Conservation (phyloP, 2,888 invertebrate genomes). For the Siphlonurus alternatus region DNA sequence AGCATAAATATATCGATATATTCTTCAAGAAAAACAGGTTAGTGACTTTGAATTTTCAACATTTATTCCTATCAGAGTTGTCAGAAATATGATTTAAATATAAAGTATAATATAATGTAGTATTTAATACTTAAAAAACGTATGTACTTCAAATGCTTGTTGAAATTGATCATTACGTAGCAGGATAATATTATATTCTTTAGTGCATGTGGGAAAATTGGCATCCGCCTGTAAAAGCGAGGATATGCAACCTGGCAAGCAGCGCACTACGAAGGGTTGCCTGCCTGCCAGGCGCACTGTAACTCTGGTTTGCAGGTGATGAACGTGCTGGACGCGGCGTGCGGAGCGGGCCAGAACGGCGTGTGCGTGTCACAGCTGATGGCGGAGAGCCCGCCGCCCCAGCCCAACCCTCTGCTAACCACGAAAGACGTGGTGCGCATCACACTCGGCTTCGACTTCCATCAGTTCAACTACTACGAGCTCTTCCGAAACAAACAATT, state of each 20-base stretch:
- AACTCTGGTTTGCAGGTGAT: conserved; percentile 9
- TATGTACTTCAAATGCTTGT: too few species aligned
- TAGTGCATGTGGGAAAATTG: too few species aligned
- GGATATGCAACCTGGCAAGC: not conserved
- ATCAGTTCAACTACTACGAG: not conserved
- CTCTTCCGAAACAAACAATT: not conserved
- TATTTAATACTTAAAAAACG: too few species aligned
- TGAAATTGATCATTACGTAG: too few species aligned
- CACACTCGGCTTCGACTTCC: conserved; percentile 11
- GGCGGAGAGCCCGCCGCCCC: not conserved
- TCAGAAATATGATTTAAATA: too few species aligned
- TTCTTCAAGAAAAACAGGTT: too few species aligned
- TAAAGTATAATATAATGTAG: too few species aligned
- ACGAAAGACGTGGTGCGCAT: conserved; percentile 7
- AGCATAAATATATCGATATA: too few species aligned
- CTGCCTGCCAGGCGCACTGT: not conserved
- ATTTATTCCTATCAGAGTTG: too few species aligned
- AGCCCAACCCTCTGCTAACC: conserved; percentile 1
- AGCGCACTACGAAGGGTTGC: not conserved
- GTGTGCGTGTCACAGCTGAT: conserved; percentile 9
- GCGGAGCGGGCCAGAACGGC: conserved; percentile 4
- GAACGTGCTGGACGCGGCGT: conserved; percentile 10
- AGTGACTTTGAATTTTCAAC: too few species aligned
- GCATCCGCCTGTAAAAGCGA: not conserved
- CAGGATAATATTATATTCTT: too few species aligned